Percentiles rank a stretch among this genome's conserved stretches.
Evolutionary conservation across 2,797 vertebrate species (phyloP).

Genomic region (Neosilurus mollespiculum): DNA sequence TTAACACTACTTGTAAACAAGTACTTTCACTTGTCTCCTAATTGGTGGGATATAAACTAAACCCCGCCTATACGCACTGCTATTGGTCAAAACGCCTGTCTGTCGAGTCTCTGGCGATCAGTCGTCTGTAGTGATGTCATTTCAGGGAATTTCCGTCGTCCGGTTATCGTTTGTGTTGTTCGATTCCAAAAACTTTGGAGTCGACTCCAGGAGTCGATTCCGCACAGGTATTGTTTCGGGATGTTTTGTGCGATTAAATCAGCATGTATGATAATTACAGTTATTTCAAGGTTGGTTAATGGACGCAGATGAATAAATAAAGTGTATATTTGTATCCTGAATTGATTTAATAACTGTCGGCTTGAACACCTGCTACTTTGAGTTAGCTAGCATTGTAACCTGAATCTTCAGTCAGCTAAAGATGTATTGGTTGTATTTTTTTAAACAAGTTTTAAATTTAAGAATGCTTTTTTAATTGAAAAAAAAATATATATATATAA

Average conservation of each 20-base stretch:
- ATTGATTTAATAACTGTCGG: background rate
- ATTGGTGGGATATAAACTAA: conserved; percentile 42
- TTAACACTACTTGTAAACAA: conserved; percentile 33
- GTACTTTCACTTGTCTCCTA: background rate
- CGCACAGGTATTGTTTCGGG: background rate
- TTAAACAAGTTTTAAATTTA: background rate
- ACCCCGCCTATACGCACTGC: conserved; percentile 1
- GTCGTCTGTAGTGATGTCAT: conserved; percentile 59
- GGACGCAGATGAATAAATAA: background rate
- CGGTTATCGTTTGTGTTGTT: background rate
- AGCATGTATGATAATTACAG: background rate
- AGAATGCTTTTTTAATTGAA: background rate
- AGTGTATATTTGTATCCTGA: background rate
- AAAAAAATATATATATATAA: background rate
- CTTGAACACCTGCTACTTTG: background rate
- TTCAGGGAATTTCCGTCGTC: conserved; percentile 58
- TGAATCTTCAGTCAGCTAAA: background rate
- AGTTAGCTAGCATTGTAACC: background rate
- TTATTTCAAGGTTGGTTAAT: background rate
- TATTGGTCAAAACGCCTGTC: conserved; percentile 60
- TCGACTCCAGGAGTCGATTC: conserved; percentile 9
- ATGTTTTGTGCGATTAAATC: background rate
- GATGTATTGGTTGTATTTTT: background rate
- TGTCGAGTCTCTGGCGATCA: conserved; percentile 59
- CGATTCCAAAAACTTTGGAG: background rate